A percentile compares a stretch with the other conserved stretches of the same genome.
phyloP scores from a whole-genome alignment of 2,797 vertebrate genomes.

The Lates japonicus region DNA sequence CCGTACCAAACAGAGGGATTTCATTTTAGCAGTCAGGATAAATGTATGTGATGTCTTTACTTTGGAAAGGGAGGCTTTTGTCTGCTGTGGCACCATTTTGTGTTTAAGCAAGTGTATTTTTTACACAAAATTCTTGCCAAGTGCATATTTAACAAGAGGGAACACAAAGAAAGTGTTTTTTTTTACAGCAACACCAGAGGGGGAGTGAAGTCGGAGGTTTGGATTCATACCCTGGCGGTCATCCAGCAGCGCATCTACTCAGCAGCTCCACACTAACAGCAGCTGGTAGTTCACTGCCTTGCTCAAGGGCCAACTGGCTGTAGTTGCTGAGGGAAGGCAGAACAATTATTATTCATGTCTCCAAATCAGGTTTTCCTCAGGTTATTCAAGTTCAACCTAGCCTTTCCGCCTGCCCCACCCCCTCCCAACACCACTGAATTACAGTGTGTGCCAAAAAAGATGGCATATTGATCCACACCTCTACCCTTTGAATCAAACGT shows the following conservation, averaged over 20 bases:
- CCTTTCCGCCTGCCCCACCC: background rate
- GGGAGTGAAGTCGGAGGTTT: constrained; percentile 18
- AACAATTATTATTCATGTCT: constrained; percentile 6
- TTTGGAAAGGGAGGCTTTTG: constrained; percentile 1
- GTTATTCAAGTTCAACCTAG: constrained; percentile 9
- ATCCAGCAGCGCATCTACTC: constrained; percentile 16
- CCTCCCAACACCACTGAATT: constrained; percentile 9
- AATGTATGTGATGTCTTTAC: background rate
- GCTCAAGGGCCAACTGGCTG: constrained; percentile 59
- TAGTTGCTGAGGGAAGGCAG: constrained; percentile 7
- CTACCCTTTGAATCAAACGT: constrained; percentile 15
- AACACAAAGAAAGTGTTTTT: constrained; percentile 3
- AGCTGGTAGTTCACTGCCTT: constrained; percentile 52
- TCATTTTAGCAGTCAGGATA: constrained; percentile 3
- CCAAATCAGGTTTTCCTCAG: constrained; percentile 16
- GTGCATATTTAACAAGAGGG: constrained; percentile 20
- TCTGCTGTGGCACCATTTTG: background rate
- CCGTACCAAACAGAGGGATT: background rate
- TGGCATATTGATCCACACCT: constrained; percentile 44
- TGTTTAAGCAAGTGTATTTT: constrained; percentile 32
- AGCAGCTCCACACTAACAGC: constrained; percentile 37
- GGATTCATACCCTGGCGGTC: constrained; percentile 23
- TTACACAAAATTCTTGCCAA: background rate
- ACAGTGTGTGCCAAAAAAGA: constrained; percentile 34
- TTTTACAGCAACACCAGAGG: constrained; percentile 12